Base-by-base conservation (phyloP, 2,113 vertebrate genomes). In the Spea bombifrons region DNA sequence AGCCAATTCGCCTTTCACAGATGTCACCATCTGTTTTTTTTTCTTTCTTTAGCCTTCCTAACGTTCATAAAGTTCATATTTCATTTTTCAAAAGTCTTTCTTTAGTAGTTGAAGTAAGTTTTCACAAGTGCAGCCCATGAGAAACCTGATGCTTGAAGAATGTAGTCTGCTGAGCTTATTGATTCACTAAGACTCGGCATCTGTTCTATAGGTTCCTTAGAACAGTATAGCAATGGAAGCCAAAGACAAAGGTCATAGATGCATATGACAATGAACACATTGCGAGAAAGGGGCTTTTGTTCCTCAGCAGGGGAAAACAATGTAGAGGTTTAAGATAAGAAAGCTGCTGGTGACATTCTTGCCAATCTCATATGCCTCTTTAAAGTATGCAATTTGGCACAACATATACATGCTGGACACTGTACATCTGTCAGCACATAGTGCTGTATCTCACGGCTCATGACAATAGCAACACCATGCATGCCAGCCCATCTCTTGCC, bases 381-480 rank as follows among this genome's bases (percentile, higher is more conserved):
- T 7, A 8, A n/a, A 43, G 49, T n/a, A 66, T 67, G 52, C 12
- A 46, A 67, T 49, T 44, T 74, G 71, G 64, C 61, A 57, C 8
- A 8, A 44, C 76, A 47, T 5, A 47, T n/a, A 30, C 5, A 12
- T 46, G 17, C 68, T 44, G 76, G 75, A 9, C 67, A 64, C 55
- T 63, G 46, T 16, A 49, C 57, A 52, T 13, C 68, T 72, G 76
- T 72, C 69, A 79, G 3, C 71, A 49, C 63, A 49, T 61, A 68
- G 78, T 74, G 71, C 52, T 50, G 71, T 45, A 63, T 49, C 5
- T 46, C 8, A 17, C 43, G 9, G 45, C 68, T 68, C 50, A 30
- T 59, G 57, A 64, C 47, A 64, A 53, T 45, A 61, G 17, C 67
- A 71, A 3, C 17, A n/a, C 47, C 8, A 69, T 76, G 47, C 30